Conservation (phyloP, 2,797 vertebrate genomes). For the Apogon hyalosoma region DNA sequence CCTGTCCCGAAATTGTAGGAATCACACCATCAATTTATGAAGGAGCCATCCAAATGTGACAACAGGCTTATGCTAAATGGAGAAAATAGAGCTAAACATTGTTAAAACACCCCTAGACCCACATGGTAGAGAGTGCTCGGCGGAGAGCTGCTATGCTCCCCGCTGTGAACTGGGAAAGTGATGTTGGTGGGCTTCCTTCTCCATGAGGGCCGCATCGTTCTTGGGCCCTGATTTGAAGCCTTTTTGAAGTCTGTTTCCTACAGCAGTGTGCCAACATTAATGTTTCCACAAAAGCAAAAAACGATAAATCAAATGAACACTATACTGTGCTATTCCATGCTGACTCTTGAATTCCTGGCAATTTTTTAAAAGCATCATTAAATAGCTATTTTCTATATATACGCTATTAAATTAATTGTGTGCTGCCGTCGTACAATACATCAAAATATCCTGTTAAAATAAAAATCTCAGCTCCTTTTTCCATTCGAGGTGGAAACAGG, state of each 20-base stretch:
- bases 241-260: constrained; percentile 88
- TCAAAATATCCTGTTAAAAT: neutral
- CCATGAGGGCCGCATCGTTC: constrained; percentile 86
- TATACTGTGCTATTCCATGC: constrained; percentile 60
- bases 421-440: neutral
- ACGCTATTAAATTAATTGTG: constrained; percentile 21
- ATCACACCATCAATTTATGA: constrained; percentile 89
- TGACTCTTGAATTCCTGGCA: constrained; percentile 54
- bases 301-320: constrained; percentile 70
- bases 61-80: constrained; percentile 89
- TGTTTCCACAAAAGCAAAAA: constrained; percentile 80
- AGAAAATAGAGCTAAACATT: constrained; percentile 91
- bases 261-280: constrained; percentile 80
- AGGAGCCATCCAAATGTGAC: constrained; percentile 90
- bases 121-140: constrained; percentile 87
- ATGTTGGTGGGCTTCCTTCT: constrained; percentile 87
- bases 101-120: constrained; percentile 90
- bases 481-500: too few relatives aligned
- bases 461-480: constrained; percentile 2
- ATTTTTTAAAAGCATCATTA: constrained; percentile 51
- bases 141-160: constrained; percentile 88
- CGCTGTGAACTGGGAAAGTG: constrained; percentile 91
- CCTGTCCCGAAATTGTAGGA: constrained; percentile 89
- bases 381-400: constrained; percentile 42
- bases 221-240: constrained; percentile 84